Conservation (phyloP, 2,797 vertebrate species). For the Dromococcyx pavoninus region DNA sequence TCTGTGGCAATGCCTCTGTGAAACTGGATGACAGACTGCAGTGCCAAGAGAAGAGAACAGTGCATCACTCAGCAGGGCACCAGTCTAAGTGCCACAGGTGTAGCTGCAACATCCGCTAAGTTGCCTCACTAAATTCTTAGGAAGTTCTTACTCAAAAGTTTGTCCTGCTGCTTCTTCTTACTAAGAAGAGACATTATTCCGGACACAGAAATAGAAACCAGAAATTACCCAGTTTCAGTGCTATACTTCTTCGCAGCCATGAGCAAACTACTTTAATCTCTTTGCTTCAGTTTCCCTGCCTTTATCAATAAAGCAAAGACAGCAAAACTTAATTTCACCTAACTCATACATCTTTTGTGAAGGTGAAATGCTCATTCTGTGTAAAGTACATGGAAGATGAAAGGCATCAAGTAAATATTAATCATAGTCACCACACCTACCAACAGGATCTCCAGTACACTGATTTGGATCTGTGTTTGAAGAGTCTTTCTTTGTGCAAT, state of each 20-base stretch:
- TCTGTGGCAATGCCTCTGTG: neutral
- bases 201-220: neutral
- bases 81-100: neutral
- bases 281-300: neutral
- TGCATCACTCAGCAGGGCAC: neutral
- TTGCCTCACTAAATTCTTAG: neutral
- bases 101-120: neutral
- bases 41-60: neutral
- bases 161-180: neutral
- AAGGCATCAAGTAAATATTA: conserved; percentile 48
- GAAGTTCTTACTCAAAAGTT: neutral
- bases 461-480: conserved; percentile 20
- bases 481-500: conserved; percentile 22
- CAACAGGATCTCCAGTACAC: conserved; percentile 31
- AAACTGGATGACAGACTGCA: neutral
- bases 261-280: conserved; percentile 15
- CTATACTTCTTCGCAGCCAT: neutral
- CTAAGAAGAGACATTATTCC: neutral
- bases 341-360: neutral
- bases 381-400: conserved; percentile 54
- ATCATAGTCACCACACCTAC: conserved; percentile 53
- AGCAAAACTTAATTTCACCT: conserved; percentile 24
- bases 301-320: conserved; percentile 10
- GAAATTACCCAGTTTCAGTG: neutral
- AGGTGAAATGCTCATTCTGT: conserved; percentile 36